Conservation (phyloP, 2,888 invertebrate genomes). For the Chloromyia formosa region DNA sequence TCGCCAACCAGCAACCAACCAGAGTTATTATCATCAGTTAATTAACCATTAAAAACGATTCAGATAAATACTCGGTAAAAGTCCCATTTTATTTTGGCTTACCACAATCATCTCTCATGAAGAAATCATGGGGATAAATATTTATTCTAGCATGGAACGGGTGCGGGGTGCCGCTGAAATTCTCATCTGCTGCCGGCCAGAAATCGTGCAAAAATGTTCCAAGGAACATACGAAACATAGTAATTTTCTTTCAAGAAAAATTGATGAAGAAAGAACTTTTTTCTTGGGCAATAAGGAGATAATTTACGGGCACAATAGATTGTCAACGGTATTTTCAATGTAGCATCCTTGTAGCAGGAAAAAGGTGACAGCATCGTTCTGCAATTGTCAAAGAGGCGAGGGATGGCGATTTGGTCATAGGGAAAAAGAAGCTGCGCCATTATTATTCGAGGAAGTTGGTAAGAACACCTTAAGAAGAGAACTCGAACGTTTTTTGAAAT, state of each 20-base stretch:
- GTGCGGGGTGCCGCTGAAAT: not conserved
- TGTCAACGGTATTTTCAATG: slow-evolving; percentile 9
- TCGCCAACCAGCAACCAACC: not conserved
- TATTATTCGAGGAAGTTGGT: slow-evolving; percentile 39
- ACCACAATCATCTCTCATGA: not conserved
- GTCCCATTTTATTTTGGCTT: slow-evolving; percentile 20
- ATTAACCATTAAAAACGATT: slow-evolving; percentile 44
- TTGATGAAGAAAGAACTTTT: slow-evolving; percentile 38
- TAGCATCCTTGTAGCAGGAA: not conserved
- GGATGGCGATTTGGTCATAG: not conserved
- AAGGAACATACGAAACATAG: slow-evolving; percentile 9
- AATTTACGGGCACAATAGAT: slow-evolving; percentile 40
- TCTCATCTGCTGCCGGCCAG: not conserved
- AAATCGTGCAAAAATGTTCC: slow-evolving; percentile 27
- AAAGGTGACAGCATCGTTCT: not conserved
- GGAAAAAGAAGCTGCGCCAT: slow-evolving; percentile 12
- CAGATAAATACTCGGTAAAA: slow-evolving; percentile 27
- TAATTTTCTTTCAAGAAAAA: slow-evolving; percentile 32
- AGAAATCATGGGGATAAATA: slow-evolving; percentile 8
- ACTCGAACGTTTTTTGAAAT: slow-evolving; percentile 43
- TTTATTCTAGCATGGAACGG: slow-evolving; percentile 16
- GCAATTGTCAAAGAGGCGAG: not conserved
- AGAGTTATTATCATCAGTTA: slow-evolving; percentile 40
- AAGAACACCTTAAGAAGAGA: slow-evolving; percentile 49
- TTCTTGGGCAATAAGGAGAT: slow-evolving; percentile 39